Percentiles rank a stretch among this genome's conserved stretches.
Conservation (phyloP, 2,797 vertebrate genomes). For the Sciaenops ocellatus region DNA sequence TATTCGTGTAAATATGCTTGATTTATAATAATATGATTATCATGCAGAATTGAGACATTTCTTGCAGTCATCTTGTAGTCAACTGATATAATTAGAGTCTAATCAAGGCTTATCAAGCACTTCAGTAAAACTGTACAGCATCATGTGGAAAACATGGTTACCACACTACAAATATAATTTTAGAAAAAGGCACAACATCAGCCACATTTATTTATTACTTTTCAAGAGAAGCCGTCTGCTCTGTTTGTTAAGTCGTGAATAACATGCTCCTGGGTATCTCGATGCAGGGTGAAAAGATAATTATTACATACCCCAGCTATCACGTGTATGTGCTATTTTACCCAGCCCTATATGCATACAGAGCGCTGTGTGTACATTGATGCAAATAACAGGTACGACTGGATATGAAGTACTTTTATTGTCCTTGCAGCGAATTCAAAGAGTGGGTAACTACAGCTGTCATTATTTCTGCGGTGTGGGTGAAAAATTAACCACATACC, state of each 20-base stretch:
- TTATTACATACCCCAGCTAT: neutral
- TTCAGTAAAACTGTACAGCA: neutral
- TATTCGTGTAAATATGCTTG: neutral
- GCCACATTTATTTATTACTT: neutral
- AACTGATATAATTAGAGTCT: neutral
- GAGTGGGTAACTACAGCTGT: too few species aligned
- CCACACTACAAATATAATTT: too few species aligned
- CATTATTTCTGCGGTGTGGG: too few species aligned
- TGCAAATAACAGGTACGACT: neutral
- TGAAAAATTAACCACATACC: too few species aligned
- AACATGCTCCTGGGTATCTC: neutral
- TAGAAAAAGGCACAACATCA: neutral
- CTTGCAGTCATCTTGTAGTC: neutral
- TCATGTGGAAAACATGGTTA: neutral
- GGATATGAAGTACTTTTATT: neutral
- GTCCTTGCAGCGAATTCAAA: neutral
- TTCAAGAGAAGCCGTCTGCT: neutral
- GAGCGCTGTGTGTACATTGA: neutral
- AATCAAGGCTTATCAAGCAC: neutral
- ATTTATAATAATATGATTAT: neutral
- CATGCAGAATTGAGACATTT: neutral
- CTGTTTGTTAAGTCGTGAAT: neutral
- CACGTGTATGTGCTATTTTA: neutral
- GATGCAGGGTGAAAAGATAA: neutral
- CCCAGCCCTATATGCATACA: neutral